Base-by-base conservation (phyloP, 1,140 invertebrate genomes). In the Drosophila ambigua region DNA sequence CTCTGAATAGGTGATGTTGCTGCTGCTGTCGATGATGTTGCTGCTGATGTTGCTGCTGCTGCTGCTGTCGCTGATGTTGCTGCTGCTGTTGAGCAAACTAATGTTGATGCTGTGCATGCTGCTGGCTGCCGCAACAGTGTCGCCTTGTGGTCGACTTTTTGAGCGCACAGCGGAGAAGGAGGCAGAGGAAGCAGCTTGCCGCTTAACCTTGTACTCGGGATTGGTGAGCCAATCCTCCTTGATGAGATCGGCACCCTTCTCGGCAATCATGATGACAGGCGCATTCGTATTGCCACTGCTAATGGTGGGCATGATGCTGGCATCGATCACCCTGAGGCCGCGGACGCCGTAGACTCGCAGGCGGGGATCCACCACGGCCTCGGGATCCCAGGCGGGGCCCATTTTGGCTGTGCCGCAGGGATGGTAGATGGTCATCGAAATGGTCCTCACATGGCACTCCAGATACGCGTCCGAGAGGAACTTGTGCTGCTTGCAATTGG, bases 271-370 rank as follows among this genome's bases (percentile, higher is more conserved):
- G 44, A 97, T 96, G 5, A 94, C 94, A 3, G 97, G 96, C 0
- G 96, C 97, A 92, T 97, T 97, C 0, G 96, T 97, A 79, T 97
- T 97, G 3, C 97, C 96, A 72, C 93, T 94, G 93, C 91, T 94
- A 89, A 98, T 96, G 0, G 95, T 96, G 0, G 97, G 97, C 96
- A 98, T 98, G 61, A 98, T 96, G 57, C 96, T 97, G 5, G 96
- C 96, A 90, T 98, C 97, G 45, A 97, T 96, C 11, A 98, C 96
- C 44, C 97, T 93, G 4, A 98, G 92, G 15, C 96, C 95, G 28
- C 94, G 88, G 0, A 98, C 91, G 0, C 97, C 97, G 73, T 97
- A 95, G 0, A 98, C 96, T 16, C 94, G 93, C 6, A 98, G 91
- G 52, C 95, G 93, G 0, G 96, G 94, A 93, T 98, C 97, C 0